Base-by-base conservation (phyloP, 1,140 invertebrate species). In the Chelonus insularis region DNA sequence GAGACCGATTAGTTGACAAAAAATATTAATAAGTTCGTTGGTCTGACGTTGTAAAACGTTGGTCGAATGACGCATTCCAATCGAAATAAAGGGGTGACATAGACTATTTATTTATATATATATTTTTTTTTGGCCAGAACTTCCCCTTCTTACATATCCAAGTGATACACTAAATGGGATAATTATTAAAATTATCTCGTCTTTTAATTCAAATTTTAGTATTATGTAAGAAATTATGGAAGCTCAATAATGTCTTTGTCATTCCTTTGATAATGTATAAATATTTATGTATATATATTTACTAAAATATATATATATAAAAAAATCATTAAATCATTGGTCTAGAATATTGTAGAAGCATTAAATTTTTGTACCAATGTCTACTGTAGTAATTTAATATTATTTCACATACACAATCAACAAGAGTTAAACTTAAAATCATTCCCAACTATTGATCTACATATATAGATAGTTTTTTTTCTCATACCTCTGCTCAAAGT, bases 361-460 rank as follows among this genome's bases (percentile, higher is more conserved):
- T 80, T 81, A 66, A 76, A 80, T 77, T 81, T 81, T 80, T 80
- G 78, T 81, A 79, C 77, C 70, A 71, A 74, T 75, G 74, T 79
- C 74, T 80, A 73, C 69, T 67, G 75, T 79, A 79, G 77, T 69
- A 59, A 63, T 75, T 73, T 72, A 75, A 68, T 70, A 69, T 70
- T 70, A 69, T 69, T 65, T 62, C 64, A 71, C 70, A 34, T 57
- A 61, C 36, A 25, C 37, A 45, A 39, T 39, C 37, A 14, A 39
- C n/a, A 11, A 12, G 37, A 39, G 6, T 39, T 14, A 11, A 12
- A 39, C 34, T 16, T 41, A 39, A 23, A 56, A 18, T 56, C 21
- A 23, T 39, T 47, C 20, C 20, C n/a, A n/a, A n/a, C n/a, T n/a
- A n/a, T n/a, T n/a, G n/a, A n/a, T n/a, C n/a, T n/a, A n/a, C n/a